Evolutionary conservation across 2,888 invertebrate genomes (phyloP).

Genomic region (Tipula lateralis): DNA sequence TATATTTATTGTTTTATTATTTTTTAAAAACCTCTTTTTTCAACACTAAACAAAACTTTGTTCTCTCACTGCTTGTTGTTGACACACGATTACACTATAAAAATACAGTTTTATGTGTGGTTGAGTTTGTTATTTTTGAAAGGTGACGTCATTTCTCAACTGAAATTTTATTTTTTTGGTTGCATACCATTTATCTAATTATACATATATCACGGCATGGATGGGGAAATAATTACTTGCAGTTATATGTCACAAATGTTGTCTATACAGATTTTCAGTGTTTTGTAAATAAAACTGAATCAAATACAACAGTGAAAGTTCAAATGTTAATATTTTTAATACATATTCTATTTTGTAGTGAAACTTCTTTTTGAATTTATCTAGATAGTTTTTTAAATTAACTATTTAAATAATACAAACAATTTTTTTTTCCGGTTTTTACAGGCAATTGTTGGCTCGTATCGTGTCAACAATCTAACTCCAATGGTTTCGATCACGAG

Average conservation of each 20-base stretch:
- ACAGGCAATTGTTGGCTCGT: no score
- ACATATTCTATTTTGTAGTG: no score
- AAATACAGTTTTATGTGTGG: not conserved
- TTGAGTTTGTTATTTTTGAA: not conserved
- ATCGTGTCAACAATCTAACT: no score
- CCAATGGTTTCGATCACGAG: no score
- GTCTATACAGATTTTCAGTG: not conserved
- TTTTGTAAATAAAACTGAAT: not conserved
- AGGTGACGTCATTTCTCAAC: conserved; percentile 26
- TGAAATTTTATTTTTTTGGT: not conserved
- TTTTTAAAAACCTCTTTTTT: not conserved
- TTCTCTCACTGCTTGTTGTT: not conserved
- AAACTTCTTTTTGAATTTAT: no score
- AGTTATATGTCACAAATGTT: not conserved
- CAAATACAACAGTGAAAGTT: no score
- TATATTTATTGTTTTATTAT: conserved; percentile 19
- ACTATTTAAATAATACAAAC: no score
- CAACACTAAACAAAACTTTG: not conserved
- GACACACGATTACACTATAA: not conserved
- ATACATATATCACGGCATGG: not conserved
- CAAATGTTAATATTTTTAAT: no score
- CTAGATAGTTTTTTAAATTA: no score
- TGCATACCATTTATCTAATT: not conserved
- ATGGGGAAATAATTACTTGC: not conserved
- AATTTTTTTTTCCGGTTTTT: no score